Evolutionary conservation across 2,888 invertebrate genomes (phyloP).

Genomic region (Norana najaformis): DNA sequence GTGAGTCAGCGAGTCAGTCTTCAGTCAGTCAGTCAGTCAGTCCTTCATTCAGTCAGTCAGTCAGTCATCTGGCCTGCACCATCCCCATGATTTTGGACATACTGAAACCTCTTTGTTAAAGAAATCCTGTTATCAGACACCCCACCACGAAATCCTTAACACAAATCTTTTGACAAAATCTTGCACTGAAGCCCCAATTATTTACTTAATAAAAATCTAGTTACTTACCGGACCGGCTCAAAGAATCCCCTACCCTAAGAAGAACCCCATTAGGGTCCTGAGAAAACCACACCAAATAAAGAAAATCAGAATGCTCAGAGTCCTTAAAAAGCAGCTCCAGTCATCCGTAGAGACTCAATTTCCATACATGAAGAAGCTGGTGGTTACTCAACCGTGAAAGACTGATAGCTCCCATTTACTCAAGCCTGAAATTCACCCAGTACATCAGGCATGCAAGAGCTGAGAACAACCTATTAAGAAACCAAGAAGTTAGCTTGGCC

Average conservation of each 20-base stretch:
- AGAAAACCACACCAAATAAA: not conserved
- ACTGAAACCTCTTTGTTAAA: too few relatives aligned
- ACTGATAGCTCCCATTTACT: not conserved
- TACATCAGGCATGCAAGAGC: not conserved
- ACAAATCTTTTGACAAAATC: not conserved
- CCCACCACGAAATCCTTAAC: too few relatives aligned
- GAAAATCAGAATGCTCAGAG: not conserved
- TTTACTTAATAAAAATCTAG: not conserved
- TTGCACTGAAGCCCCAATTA: not conserved
- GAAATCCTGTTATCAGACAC: too few relatives aligned
- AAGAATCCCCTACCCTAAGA: not conserved
- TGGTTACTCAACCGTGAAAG: not conserved
- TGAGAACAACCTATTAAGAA: too few relatives aligned
- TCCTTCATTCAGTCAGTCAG: too few relatives aligned
- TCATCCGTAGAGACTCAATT: not conserved
- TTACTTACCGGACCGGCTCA: not conserved
- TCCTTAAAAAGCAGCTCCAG: not conserved
- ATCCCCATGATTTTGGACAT: too few relatives aligned
- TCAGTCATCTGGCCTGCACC: too few relatives aligned
- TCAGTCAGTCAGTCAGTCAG: too few relatives aligned
- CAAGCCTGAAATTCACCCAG: not conserved
- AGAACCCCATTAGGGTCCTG: not conserved
- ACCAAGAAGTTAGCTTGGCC: too few relatives aligned
- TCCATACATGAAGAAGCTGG: not conserved
- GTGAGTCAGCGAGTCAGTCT: too few relatives aligned